These are phyloP conservation scores for Bombyx mandarina DNA, from an alignment of 1,140 invertebrate genomes.

Conservation along the genomic window DNA sequence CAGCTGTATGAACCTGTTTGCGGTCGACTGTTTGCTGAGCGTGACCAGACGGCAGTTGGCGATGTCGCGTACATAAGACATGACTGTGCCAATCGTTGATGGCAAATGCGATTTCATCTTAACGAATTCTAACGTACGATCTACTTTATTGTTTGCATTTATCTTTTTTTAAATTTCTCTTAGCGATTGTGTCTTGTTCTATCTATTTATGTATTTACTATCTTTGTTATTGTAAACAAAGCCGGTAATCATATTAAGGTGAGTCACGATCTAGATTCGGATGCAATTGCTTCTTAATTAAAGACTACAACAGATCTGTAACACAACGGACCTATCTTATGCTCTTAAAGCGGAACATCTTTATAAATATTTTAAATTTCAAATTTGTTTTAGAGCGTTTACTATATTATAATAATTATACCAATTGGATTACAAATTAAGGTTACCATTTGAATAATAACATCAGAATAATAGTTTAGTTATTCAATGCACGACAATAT, in stretches of 20 bases:
- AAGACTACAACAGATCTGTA: too few relatives aligned
- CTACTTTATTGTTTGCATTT: background rate
- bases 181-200: too few relatives aligned
- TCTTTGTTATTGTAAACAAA: slow-evolving; percentile 38
- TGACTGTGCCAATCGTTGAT: slow-evolving; percentile 38
- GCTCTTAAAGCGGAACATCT: too few relatives aligned
- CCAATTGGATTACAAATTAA: too few relatives aligned
- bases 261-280: slow-evolving; percentile 12
- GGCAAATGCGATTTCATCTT: slow-evolving; percentile 11
- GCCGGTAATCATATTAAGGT: slow-evolving; percentile 8
- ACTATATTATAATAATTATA: too few relatives aligned
- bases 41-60: slow-evolving; percentile 58
- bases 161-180: too few relatives aligned
- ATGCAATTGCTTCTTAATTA: background rate
- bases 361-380: too few relatives aligned
- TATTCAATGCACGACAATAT: too few relatives aligned
- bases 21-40: slow-evolving; percentile 58
- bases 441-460: too few relatives aligned
- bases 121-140: background rate
- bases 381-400: too few relatives aligned
- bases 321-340: too few relatives aligned
- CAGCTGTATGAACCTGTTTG: slow-evolving; percentile 51
- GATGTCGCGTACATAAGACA: slow-evolving; percentile 16
- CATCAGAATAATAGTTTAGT: too few relatives aligned
- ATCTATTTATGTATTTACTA: slow-evolving; percentile 14